Evolutionary conservation across 1,140 invertebrate species (phyloP), one percentile per base, ranked within the genome.

Genomic region (Parapsyche elsis): DNA sequence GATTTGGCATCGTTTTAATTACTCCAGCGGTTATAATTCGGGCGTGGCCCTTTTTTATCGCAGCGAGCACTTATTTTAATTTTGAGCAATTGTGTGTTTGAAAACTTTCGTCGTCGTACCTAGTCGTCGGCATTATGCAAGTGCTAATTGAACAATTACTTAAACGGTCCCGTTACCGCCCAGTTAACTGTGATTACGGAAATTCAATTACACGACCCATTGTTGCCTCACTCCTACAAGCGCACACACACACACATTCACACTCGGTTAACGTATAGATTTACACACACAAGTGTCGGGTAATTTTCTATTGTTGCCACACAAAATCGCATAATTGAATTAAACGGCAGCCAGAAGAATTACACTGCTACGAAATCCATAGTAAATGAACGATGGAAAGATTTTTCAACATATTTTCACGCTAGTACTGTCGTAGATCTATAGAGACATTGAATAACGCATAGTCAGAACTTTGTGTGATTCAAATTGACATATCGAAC

Each of bases 191-290:
- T 44, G 67, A 83, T 83, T 79, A 79, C 81, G 79, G 79, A 80
- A 83, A 83, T 83, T 83, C 81, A 83, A 83, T 83, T 83, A 83
- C 64, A 80, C 53, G 53, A 57, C 14, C 81, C 79, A 83, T 83
- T 83, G 81, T 83, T 81, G 26, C 76, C 23, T 14, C 49, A 53
- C 49, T 14, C 21, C 24, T 24, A 67, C 21, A 21, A 12, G 14
- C 21, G 14, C 0, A 2, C 24, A 21, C n/a, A 30, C 21, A 24
- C 0, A 2, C 24, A 14, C 21, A 61, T 67, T 24, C 23, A 24
- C 10, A 2, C 23, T 9, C 24, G 24, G n/a, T n/a, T n/a, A n/a
- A n/a, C 26, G 9, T 61, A 61, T 19, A 19, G n/a, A 16, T 61
- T 9, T 61, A 9, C 57, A 21, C 1, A 19, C 57, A 9, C 57